Conservation (phyloP, 2,888 invertebrate genomes). For the Bedellia somnulentella region DNA sequence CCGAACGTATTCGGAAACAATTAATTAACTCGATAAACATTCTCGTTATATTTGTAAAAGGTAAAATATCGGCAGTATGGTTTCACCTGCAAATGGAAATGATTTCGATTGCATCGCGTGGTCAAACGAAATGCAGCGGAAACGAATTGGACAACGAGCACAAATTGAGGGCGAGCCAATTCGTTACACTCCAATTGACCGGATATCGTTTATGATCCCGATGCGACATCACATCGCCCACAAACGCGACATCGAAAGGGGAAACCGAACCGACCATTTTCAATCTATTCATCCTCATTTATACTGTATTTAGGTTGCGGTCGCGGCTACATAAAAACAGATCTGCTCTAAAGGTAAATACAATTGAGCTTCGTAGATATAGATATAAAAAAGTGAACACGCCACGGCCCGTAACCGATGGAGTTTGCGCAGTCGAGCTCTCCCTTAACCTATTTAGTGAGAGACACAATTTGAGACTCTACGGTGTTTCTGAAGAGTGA, state of each 20-base stretch:
- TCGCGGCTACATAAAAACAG: no score
- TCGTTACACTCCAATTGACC: constrained; percentile 58
- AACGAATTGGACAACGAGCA: constrained; percentile 33
- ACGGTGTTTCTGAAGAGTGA: constrained; percentile 13
- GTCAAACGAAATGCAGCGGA: constrained; percentile 46
- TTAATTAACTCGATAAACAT: no score
- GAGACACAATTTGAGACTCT: constrained; percentile 20
- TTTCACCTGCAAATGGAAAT: no score
- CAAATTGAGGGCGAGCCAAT: constrained; percentile 57
- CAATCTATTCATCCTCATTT: no score
- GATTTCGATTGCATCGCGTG: no score
- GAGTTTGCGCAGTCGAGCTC: constrained; percentile 26
- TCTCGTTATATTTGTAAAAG: no score
- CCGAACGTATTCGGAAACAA: constrained; percentile 18
- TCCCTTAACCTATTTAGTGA: constrained; percentile 25
- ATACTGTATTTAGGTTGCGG: no score
- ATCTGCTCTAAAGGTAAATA: no score
- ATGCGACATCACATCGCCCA: constrained; percentile 30
- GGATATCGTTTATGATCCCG: constrained; percentile 51
- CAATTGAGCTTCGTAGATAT: constrained; percentile 12
- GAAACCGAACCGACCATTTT: no score
- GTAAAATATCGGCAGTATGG: no score
- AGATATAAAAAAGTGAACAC: constrained; percentile 15
- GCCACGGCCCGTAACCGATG: constrained; percentile 17
- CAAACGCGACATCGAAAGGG: no score